Evolutionary conservation across 2,113 vertebrate species (phyloP), one percentile per base, ranked within the genome.

Genomic region (Pachypanchax playfairii): DNA sequence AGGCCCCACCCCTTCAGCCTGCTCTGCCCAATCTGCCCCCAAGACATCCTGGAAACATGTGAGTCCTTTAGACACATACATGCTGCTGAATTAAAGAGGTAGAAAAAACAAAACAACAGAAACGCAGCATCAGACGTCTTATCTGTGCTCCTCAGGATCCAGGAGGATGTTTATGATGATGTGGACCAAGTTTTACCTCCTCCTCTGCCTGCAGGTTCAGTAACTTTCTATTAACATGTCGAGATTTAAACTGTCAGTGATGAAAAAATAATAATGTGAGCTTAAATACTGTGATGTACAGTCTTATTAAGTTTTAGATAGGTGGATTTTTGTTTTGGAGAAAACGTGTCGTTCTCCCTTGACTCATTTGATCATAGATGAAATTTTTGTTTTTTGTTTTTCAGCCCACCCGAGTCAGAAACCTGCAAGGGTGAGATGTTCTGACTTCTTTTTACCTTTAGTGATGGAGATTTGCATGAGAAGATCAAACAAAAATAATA

Each of bases 21-120:
- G 31, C 58, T 1, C 38, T 84, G 46, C 95, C 95, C 10, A 91
- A 66, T 63, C 87, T 98, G 42, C 97, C 95, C 20, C 94, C 94
- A 22, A 91, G 95, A 67, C 94, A 85, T 31, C 63, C 83, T n/a
- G 87, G 65, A 64, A 25, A 73, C 53, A 81, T 81, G 92, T 92
- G 63, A 83, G 85, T 68, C 18, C 3, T 58, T 43, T 8, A 50
- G 12, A 17, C 20, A 5, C 20, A 21, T 53, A 25, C 42, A 49
- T 11, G 11, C 3, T 20, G 7, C 10, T 22, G 29, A 63, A 21
- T 38, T n/a, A n/a, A 1, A 50, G 26, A 4, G 7, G 7, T 7
- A 29, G 7, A 5, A 5, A 29, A 29, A 29, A 29, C 28, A 29
- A 7, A 39, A 3, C 6, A 5, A 39, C 36, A 39, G 2, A 29